Evolutionary conservation across 2,888 invertebrate genomes (phyloP).

Genomic region (Myopa testacea): DNA sequence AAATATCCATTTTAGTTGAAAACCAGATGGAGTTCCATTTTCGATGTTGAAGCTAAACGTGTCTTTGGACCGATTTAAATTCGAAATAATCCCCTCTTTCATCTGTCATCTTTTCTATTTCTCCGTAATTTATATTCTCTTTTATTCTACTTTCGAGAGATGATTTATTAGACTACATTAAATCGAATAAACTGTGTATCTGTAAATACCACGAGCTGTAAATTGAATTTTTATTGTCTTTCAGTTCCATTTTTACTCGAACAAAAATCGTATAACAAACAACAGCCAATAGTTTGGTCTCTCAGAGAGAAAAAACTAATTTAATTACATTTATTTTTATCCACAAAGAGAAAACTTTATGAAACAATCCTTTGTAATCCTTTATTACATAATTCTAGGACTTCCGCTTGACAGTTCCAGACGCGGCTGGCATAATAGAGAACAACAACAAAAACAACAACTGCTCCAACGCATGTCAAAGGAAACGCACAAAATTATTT

Average conservation of each 20-base stretch:
- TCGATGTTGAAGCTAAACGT: too few species aligned
- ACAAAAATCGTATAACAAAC: not conserved
- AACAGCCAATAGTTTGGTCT: not conserved
- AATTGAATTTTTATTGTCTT: not conserved
- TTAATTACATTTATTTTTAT: not conserved
- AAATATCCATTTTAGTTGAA: not conserved
- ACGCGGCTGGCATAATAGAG: not conserved
- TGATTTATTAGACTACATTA: not conserved
- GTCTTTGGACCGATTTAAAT: too few species aligned
- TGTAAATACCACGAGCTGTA: too few species aligned
- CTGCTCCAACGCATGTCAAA: not conserved
- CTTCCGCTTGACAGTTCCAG: not conserved
- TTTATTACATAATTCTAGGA: not conserved
- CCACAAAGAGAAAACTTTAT: not conserved
- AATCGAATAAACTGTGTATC: too few species aligned
- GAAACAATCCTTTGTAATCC: not conserved
- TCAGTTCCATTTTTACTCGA: not conserved
- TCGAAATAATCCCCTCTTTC: too few species aligned
- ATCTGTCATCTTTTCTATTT: too few species aligned
- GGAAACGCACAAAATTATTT: constrained; percentile 4
- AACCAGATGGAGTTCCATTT: too few species aligned
- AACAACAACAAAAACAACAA: not conserved
- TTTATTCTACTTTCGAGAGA: not conserved
- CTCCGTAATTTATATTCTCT: too few species aligned
- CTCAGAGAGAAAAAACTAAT: not conserved